Percentiles rank a stretch among this genome's conserved stretches.
These are phyloP conservation scores for Euleptes europaea DNA, from an alignment of 2,113 vertebrate genomes.

Conservation along the genomic window DNA sequence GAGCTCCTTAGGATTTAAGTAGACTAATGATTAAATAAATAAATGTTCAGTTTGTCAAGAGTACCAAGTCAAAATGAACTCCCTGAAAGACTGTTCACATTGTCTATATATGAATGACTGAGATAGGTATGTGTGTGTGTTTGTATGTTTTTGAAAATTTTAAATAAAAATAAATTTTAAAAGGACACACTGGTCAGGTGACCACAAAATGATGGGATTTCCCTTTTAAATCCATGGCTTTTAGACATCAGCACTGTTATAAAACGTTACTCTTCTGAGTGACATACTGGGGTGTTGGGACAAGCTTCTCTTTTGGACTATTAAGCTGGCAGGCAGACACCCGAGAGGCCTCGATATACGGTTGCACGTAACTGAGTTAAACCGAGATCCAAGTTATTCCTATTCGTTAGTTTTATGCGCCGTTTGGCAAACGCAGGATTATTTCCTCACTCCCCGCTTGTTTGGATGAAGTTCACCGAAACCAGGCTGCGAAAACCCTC, in stretches of 20 bases:
- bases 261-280: neutral
- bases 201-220: neutral
- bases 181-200: neutral
- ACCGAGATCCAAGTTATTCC: no score
- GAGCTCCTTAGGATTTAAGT: no score
- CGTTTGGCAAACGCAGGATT: neutral
- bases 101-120: no score
- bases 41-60: no score
- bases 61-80: no score
- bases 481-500: neutral
- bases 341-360: neutral
- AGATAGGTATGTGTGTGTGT: no score
- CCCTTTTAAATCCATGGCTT: neutral
- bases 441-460: neutral
- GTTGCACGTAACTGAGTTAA: neutral
- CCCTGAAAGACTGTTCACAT: no score
- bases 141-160: no score
- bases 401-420: neutral
- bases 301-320: neutral
- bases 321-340: neutral
- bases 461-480: neutral
- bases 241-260: neutral
- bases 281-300: neutral
- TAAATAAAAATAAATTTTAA: no score
- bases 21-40: no score